Conservation (phyloP, 64 coral and sea anemone genomes). For the Platygyra sinensis region DNA sequence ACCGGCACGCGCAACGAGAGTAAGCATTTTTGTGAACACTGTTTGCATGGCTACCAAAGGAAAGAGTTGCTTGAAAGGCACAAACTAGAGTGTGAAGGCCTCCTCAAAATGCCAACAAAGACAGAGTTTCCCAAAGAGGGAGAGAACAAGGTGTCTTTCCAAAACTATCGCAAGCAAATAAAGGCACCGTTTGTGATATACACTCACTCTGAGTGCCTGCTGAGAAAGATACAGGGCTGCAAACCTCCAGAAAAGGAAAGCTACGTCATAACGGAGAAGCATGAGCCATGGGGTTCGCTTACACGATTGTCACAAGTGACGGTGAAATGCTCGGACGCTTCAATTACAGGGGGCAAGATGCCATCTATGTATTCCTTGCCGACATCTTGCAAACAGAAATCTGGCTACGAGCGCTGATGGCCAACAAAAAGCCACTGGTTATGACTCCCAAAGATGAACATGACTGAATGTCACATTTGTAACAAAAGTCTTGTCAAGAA, state of each 20-base stretch:
- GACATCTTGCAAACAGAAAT: too few species aligned
- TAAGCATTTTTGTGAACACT: constrained; percentile 5
- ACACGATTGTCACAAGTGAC: too few species aligned
- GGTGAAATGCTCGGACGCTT: too few species aligned
- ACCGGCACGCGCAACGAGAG: not conserved
- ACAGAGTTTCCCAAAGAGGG: constrained; percentile 25
- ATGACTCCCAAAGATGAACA: too few species aligned
- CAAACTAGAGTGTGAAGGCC: not conserved
- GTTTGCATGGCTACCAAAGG: not conserved
- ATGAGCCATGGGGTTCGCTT: not conserved
- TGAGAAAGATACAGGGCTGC: not conserved
- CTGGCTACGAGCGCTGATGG: too few species aligned
- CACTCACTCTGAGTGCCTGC: constrained; percentile 25
- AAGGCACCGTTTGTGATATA: not conserved
- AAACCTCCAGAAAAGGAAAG: too few species aligned
- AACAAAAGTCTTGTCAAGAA: too few species aligned
- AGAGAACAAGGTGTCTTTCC: not conserved
- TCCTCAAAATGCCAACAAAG: not conserved
- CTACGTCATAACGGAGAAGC: too few species aligned
- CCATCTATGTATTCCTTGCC: not conserved
- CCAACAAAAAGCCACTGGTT: too few species aligned
- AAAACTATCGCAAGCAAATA: constrained; percentile 38
- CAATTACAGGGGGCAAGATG: too few species aligned
- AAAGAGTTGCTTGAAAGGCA: not conserved
- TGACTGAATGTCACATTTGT: too few species aligned